Base-by-base conservation (phyloP, 2,888 invertebrate species). In the Chymomyza caudatula region DNA sequence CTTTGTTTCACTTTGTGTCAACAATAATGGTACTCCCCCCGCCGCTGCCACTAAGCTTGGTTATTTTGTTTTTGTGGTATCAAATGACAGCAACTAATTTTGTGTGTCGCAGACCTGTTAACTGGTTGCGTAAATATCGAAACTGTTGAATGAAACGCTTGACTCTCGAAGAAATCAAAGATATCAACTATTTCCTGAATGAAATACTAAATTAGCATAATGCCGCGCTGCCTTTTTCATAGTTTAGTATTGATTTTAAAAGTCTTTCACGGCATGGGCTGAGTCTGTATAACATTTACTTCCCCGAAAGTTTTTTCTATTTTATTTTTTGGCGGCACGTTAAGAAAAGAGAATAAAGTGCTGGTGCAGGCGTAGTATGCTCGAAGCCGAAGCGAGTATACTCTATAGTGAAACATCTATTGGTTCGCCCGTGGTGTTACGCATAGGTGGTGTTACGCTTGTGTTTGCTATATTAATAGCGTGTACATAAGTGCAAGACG, bases 141-240 rank as follows among this genome's bases (percentile, higher is more conserved):
- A 58, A 58, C 20, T 43, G 42, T 56, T 81, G 67, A 80, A 86
- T 81, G 80, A 84, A 86, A 77, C 83, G 74, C 83, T 66, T 65
- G 61, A 68, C 58, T 60, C 66, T 53, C 53, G 4, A 57, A 69
- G 63, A 60, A 51, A 47, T 42, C 69, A 54, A 44, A 65, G 63
- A 56, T 69, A 13, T 67, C 22, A 71, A 60, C 76, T 77, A 73
- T 85, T 86, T 86, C 80, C 74, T 82, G 87, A 82, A 86, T 82
- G 81, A 82, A 86, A 77, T 65, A 68, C 69, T 60, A 65, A 72
- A 82, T 86, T 82, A 82, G 67, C 81, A 82, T 82, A 82, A 85
- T 74, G 80, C 44, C 19, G 22, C 43, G 23, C 37, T 47, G 54
- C 73, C 73, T 71, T 72, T 61, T 53, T 57, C 70, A 63, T 25